Percentiles rank a stretch among this genome's conserved stretches.
These are phyloP conservation scores for Lepus timidus DNA, from an alignment of 2,113 vertebrate species.

Conservation along the genomic window DNA sequence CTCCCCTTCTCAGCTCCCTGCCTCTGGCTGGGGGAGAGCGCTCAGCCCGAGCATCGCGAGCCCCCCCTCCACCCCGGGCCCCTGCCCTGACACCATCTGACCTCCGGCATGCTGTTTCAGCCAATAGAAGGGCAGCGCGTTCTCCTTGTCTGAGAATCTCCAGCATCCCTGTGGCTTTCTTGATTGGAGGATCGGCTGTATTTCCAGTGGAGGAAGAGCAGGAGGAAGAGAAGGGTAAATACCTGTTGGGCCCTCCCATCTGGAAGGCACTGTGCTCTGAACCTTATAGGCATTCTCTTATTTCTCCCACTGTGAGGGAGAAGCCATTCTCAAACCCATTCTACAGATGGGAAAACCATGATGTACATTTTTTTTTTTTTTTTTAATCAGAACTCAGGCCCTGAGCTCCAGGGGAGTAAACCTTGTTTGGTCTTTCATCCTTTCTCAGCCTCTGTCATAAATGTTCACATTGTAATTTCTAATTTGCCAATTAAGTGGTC, in stretches of 20 bases:
- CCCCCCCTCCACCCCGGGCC: too few relatives aligned
- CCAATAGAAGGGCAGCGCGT: accelerated
- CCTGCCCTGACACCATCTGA: accelerated
- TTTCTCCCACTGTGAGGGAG: too few relatives aligned
- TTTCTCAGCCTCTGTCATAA: not conserved
- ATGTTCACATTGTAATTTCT: not conserved
- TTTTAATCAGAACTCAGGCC: not conserved
- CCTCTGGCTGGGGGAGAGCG: too few relatives aligned
- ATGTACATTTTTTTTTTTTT: not conserved
- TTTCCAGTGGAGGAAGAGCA: not conserved
- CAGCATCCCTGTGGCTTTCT: not conserved
- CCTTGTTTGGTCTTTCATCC: not conserved
- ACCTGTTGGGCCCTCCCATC: not conserved
- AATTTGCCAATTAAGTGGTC: not conserved
- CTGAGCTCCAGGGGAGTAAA: too few relatives aligned
- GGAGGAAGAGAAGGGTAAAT: not conserved
- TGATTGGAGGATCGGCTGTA: not conserved
- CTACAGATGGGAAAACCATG: not conserved
- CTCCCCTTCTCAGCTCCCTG: not conserved
- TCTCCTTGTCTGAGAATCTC: not conserved
- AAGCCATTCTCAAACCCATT: not conserved
- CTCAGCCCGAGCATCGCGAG: too few relatives aligned
- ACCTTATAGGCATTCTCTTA: not conserved
- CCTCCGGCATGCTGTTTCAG: not conserved
- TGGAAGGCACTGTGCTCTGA: not conserved